phyloP scores from a whole-genome alignment of 2,113 vertebrate genomes.

The Forbesichthys agassizii region DNA sequence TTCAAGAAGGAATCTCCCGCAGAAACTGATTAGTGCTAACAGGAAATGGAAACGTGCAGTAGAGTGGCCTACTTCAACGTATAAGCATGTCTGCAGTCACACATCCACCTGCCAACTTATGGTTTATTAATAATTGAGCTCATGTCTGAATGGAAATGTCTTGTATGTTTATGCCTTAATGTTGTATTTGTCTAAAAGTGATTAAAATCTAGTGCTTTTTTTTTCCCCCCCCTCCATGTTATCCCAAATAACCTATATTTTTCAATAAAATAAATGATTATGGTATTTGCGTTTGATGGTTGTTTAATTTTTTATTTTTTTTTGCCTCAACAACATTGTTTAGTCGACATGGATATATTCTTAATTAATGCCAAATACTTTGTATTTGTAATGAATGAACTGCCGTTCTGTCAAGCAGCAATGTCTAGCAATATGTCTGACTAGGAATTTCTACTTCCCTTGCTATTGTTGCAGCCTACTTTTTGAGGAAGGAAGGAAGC shows the following conservation, averaged over 20 bases:
- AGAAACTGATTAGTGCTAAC: background rate
- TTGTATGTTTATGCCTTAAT: slow-evolving; percentile 34
- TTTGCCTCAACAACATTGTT: background rate
- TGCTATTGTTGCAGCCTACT: slow-evolving; percentile 30
- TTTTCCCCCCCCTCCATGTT: slow-evolving; percentile 51
- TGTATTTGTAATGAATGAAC: background rate
- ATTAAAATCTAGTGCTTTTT: slow-evolving; percentile 46
- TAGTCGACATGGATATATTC: background rate
- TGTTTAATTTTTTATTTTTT: background rate
- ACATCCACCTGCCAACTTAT: background rate
- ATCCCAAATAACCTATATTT: slow-evolving; percentile 78
- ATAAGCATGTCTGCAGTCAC: slow-evolving; percentile 1
- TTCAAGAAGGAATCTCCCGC: slow-evolving; percentile 7
- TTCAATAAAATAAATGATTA: slow-evolving; percentile 76
- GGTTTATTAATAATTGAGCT: background rate
- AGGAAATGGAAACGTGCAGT: too few species aligned
- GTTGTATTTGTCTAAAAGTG: slow-evolving; percentile 29
- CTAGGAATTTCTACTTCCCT: slow-evolving; percentile 44
- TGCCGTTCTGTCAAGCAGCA: slow-evolving; percentile 25
- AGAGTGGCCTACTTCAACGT: too few species aligned
- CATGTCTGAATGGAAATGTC: slow-evolving; percentile 21
- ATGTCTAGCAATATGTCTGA: slow-evolving; percentile 21
- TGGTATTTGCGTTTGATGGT: slow-evolving; percentile 7
- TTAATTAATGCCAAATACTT: background rate
- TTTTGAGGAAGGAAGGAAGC: slow-evolving; percentile 64